These are phyloP conservation scores for Drosophila erecta DNA, from an alignment of 1,140 invertebrate genomes.

Conservation along the genomic window DNA sequence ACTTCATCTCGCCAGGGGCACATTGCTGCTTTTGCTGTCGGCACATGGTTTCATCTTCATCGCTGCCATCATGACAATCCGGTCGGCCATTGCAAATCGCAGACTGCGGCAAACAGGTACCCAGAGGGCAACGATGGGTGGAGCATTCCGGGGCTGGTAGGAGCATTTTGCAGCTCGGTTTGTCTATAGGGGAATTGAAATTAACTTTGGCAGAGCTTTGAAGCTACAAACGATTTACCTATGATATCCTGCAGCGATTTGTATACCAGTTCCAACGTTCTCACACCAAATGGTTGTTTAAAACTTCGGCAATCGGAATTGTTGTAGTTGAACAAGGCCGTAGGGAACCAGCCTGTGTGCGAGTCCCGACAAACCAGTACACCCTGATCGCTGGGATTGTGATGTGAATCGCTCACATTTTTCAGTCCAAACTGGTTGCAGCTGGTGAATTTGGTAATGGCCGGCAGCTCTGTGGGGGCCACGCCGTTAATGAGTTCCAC, in stretches of 20 bases:
- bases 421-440: conserved; percentile 73
- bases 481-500: conserved; percentile 58
- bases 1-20: conserved; percentile 87
- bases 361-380: conserved; percentile 72
- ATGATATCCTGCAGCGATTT: conserved; percentile 62
- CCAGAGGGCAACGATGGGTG: conserved; percentile 87
- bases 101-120: conserved; percentile 88
- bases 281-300: conserved; percentile 58
- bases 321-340: conserved; percentile 69
- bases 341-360: conserved; percentile 75
- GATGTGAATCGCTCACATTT: conserved; percentile 26
- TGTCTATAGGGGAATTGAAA: conserved; percentile 37
- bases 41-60: conserved; percentile 87
- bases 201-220: background rate
- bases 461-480: conserved; percentile 30
- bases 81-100: conserved; percentile 89
- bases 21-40: conserved; percentile 48
- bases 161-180: conserved; percentile 46
- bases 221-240: conserved; percentile 32
- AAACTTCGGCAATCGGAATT: conserved; percentile 78
- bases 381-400: conserved; percentile 70
- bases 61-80: conserved; percentile 89
- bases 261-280: conserved; percentile 63
- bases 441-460: conserved; percentile 68
- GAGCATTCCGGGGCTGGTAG: conserved; percentile 84